These are phyloP conservation scores for Synergus itoensis DNA, from an alignment of 2,888 invertebrate species.

Conservation along the genomic window DNA sequence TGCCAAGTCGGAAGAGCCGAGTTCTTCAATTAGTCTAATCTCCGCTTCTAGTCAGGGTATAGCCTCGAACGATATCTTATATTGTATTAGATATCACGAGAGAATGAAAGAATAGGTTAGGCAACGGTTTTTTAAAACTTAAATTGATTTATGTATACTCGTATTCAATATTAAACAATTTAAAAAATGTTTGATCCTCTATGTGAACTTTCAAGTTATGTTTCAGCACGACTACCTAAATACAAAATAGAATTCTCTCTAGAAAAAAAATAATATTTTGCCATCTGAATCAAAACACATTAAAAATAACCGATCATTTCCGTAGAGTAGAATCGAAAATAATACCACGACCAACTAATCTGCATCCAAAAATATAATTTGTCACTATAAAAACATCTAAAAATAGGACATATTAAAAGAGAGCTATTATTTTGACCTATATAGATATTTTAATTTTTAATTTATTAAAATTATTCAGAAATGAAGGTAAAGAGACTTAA, in stretches of 20 bases:
- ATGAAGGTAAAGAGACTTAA: not conserved
- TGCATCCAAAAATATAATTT: not conserved
- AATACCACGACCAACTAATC: not conserved
- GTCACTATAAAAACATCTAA: not conserved
- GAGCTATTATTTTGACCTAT: not conserved
- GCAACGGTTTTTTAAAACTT: not conserved
- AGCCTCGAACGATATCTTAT: constrained; percentile 1
- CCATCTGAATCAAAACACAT: not conserved
- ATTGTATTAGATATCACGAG: not conserved
- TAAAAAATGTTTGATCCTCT: no score
- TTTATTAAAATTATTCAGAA: no score
- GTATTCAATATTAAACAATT: not conserved
- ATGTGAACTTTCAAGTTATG: not conserved
- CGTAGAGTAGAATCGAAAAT: not conserved
- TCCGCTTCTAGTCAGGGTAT: not conserved
- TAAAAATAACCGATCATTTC: not conserved
- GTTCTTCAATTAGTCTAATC: constrained; percentile 34
- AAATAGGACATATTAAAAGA: not conserved
- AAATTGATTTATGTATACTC: not conserved
- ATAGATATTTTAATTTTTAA: not conserved
- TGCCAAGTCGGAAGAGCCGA: not conserved
- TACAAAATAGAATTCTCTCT: not conserved
- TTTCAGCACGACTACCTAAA: not conserved
- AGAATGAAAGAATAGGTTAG: not conserved
- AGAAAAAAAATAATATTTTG: not conserved